phyloP scores from a whole-genome alignment of 2,888 invertebrate species.

The Drosophila testacea region DNA sequence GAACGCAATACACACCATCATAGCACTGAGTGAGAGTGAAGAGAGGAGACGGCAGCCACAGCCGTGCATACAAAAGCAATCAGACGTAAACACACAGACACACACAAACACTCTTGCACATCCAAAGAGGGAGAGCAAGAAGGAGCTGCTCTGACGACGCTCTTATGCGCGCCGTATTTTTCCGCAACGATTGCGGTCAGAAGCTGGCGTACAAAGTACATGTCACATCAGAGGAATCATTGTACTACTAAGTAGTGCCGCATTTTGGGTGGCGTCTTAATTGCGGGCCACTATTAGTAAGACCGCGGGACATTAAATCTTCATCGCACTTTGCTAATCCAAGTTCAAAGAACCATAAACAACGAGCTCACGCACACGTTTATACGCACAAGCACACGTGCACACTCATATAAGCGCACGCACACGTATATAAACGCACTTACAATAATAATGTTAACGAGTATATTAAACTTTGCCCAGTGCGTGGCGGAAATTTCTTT shows the following conservation, averaged over 20 bases:
- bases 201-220: slow-evolving; percentile 44
- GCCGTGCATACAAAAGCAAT: slow-evolving; percentile 31
- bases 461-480: slow-evolving; percentile 78
- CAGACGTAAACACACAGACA: slow-evolving; percentile 44
- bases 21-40: slow-evolving; percentile 18
- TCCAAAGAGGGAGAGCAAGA: slow-evolving; percentile 16
- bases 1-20: slow-evolving; percentile 69
- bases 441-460: slow-evolving; percentile 67
- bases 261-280: slow-evolving; percentile 21
- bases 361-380: slow-evolving; percentile 5
- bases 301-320: slow-evolving; percentile 18
- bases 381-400: slow-evolving; percentile 7
- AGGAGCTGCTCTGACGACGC: slow-evolving; percentile 36
- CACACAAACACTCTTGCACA: neutral
- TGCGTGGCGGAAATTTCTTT: slow-evolving; percentile 82
- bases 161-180: slow-evolving; percentile 60
- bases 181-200: slow-evolving; percentile 56
- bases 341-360: slow-evolving; percentile 11
- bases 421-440: slow-evolving; percentile 15
- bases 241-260: slow-evolving; percentile 23
- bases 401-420: slow-evolving; percentile 7
- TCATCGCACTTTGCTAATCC: slow-evolving; percentile 6
- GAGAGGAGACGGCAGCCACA: slow-evolving; percentile 24
- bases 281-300: slow-evolving; percentile 30
- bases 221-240: slow-evolving; percentile 27